Evolutionary conservation across 2,113 vertebrate species (phyloP).

Genomic region (Mystacornis crossleyi): DNA sequence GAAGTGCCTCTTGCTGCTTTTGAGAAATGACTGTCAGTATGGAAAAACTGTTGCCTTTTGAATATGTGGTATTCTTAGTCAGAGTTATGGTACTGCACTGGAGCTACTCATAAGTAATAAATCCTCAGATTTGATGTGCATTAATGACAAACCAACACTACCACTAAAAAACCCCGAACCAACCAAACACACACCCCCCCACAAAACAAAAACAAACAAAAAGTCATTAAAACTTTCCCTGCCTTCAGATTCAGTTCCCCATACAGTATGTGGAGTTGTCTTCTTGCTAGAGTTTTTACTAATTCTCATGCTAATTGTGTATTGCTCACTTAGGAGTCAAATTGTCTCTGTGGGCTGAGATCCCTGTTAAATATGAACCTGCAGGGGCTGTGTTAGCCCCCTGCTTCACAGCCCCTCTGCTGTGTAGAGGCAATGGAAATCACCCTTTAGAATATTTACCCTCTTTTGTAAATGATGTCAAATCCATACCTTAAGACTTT

Average conservation of each 20-base stretch:
- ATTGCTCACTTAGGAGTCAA: not conserved
- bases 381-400: not conserved
- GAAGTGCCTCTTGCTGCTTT: slow-evolving; percentile 12
- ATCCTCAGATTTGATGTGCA: not conserved
- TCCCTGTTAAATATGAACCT: not conserved
- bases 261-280: not conserved
- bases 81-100: not conserved
- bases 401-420: not conserved
- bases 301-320: not conserved
- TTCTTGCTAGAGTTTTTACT: not conserved
- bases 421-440: not conserved
- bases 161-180: not conserved
- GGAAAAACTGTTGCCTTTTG: slow-evolving; percentile 21
- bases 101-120: not conserved
- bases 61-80: slow-evolving; percentile 2
- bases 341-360: not conserved
- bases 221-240: not conserved
- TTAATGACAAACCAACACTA: not conserved
- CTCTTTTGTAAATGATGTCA: not conserved
- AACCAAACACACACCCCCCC: not conserved
- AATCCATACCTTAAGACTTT: not conserved
- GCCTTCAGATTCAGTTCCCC: not conserved
- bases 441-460: not conserved
- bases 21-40: slow-evolving; percentile 40
- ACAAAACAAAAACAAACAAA: no score